Percentiles rank a stretch among this genome's conserved stretches.
Conservation (phyloP, 2,888 invertebrate species). For the Sarcophaga variegata region DNA sequence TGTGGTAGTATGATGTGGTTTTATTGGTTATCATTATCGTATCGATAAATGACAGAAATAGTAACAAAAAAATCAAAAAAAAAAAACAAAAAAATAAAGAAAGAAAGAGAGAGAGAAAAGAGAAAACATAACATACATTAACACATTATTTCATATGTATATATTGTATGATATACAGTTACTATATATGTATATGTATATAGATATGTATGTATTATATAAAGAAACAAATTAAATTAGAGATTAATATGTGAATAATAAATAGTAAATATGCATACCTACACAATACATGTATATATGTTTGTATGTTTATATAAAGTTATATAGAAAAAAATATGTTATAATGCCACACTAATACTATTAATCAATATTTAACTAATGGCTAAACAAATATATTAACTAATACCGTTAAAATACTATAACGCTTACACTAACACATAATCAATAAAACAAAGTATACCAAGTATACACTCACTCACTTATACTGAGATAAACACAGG, state of each 20-base stretch:
- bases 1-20: slow-evolving; percentile 72
- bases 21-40: slow-evolving; percentile 43
- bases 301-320: background rate
- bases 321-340: background rate
- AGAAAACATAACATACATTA: slow-evolving; percentile 47
- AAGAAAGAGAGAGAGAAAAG: slow-evolving; percentile 53
- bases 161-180: background rate
- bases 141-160: slow-evolving; percentile 45
- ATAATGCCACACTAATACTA: background rate
- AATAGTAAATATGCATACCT: background rate
- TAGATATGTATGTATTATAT: background rate
- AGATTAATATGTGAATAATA: background rate
- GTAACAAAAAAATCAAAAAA: slow-evolving; percentile 50
- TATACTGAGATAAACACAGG: too few species aligned
- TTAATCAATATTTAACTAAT: slow-evolving; percentile 11
- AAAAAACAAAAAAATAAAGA: slow-evolving; percentile 43
- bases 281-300: slow-evolving; percentile 4
- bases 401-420: background rate
- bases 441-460: background rate
- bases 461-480: background rate
- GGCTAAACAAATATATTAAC: slow-evolving; percentile 30
- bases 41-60: slow-evolving; percentile 3
- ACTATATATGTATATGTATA: background rate
- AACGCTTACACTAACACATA: slow-evolving; percentile 10
- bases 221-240: background rate